These are phyloP conservation scores for Spheniscus mendiculus DNA, from an alignment of 2,113 vertebrate genomes.

Conservation along the genomic window DNA sequence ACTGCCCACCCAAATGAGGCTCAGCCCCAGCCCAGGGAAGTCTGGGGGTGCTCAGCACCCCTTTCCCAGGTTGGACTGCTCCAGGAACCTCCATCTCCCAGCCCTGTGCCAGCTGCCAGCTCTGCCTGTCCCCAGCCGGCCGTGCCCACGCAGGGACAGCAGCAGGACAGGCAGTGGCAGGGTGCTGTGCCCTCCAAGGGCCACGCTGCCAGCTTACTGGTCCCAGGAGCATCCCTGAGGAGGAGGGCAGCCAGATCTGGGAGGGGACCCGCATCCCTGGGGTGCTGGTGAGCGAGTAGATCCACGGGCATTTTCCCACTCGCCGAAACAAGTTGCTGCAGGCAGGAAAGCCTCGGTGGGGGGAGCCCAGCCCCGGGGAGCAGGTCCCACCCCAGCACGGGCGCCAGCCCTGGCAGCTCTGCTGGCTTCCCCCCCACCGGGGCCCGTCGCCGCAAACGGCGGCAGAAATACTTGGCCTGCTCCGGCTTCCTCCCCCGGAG, in stretches of 20 bases:
- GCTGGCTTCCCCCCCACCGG: background rate
- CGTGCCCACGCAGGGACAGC: fast-evolving
- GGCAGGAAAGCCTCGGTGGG: background rate
- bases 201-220: background rate
- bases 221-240: background rate
- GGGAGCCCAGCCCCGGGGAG: background rate
- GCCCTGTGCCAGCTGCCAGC: fast-evolving
- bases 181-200: background rate
- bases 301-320: background rate
- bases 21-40: background rate
- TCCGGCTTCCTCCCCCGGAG: background rate
- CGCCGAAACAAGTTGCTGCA: background rate
- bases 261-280: background rate
- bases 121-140: fast-evolving
- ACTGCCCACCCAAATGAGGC: fast-evolving
- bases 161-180: background rate
- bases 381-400: background rate
- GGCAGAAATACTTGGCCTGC: background rate
- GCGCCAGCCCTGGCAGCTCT: background rate
- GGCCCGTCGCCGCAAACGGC: background rate
- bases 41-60: background rate
- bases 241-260: background rate
- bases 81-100: background rate
- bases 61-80: background rate
- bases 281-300: background rate